phyloP scores from a whole-genome alignment of 2,113 vertebrate species.

The Dendrocopos noguchii region DNA sequence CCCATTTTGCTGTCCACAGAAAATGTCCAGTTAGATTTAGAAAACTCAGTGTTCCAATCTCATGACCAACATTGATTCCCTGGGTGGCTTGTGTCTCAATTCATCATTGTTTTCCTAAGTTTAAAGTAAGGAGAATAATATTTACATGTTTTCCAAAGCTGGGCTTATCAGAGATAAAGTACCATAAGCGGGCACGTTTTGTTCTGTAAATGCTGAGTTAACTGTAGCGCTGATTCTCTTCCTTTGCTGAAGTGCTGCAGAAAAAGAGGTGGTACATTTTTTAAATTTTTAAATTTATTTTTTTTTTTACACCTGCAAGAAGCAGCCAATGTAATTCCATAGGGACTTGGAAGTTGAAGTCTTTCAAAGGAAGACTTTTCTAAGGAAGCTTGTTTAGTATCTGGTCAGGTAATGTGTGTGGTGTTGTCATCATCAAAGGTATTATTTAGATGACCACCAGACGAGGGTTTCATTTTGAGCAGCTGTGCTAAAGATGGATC shows the following conservation, averaged over 20 bases:
- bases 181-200: neutral
- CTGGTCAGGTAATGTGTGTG: neutral
- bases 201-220: neutral
- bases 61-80: neutral
- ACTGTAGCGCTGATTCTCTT: neutral
- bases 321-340: neutral
- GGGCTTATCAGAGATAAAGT: neutral
- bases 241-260: neutral
- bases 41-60: neutral
- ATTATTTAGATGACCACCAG: neutral
- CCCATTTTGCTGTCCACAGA: neutral
- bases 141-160: conserved; percentile 32
- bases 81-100: neutral
- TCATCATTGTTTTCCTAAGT: neutral
- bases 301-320: neutral
- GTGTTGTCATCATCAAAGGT: neutral
- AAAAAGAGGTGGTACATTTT: neutral
- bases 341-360: neutral
- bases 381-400: neutral
- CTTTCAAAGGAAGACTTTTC: neutral
- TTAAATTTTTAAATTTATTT: neutral
- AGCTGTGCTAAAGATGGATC: neutral
- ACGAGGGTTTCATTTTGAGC: neutral
- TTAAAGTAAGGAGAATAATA: neutral
- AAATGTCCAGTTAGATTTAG: neutral